Base-by-base conservation (phyloP, 2,113 vertebrate genomes). In the Dicrurus megarhynchus region DNA sequence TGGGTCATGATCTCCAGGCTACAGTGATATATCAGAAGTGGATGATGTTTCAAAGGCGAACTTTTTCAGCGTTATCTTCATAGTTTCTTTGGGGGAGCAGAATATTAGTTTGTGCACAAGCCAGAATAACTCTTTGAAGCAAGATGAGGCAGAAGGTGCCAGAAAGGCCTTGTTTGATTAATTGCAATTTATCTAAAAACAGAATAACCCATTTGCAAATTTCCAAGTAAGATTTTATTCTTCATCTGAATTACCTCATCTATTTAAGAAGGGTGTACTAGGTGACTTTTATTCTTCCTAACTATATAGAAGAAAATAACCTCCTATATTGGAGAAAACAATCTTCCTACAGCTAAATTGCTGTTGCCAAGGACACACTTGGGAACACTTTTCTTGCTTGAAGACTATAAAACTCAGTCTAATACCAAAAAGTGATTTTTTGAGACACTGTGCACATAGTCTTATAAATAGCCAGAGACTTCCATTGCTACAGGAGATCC, bases 121-220 rank as follows among this genome's bases (percentile, higher is more conserved):
- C 59, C 82, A 94, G 69, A 85, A 85, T n/a, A 85, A 68, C 35
- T 85, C 84, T 90, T 70, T 71, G 91, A 94, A 75, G 61, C 47
- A 89, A 65, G 37, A 49, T 68, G 65, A 87, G 67, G 47, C 81
- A 64, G 69, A 63, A 71, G 19, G 49, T 52, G 42, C 78, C 92
- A 87, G 39, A 89, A 94, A 75, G 47, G 17, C 64, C 39, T 63
- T 75, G 33, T 74, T 83, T 20, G 13, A 23, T 70, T 84, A 93
- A 86, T 57, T 74, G 74, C 28, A 75, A 46, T 75, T 78, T 60
- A 41, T 67, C 71, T 83, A 42, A 65, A 89, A 12, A 0, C 61
- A 85, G 61, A 87, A 79, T 52, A 75, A 87, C 27, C 33, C 71
- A 60, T 24, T 89, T 47, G 49, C 24, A 91, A 71, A 71, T 82